Evolutionary conservation across 1,140 invertebrate species (phyloP), one percentile per base, ranked within the genome.

Genomic region (Lycorma delicatula): DNA sequence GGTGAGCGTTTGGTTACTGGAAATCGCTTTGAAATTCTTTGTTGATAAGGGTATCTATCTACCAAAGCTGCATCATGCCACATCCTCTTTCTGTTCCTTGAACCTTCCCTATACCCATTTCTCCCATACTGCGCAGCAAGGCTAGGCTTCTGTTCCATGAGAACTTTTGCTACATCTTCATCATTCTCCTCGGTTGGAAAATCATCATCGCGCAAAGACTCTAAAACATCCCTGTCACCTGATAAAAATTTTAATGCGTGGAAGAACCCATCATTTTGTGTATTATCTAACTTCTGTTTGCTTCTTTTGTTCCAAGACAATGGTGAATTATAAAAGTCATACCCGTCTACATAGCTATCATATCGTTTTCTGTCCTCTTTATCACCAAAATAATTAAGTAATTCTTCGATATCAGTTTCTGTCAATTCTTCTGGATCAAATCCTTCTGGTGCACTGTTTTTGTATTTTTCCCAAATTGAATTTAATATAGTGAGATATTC

Each of bases 391-490:
- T 57, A 57, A 18, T 57, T 47, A 9, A 57, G 25, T 3, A 57
- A 29, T 26, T 57, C 51, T 46, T 49, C 48, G 26, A 60, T 48
- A 34, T 62, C 58, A 38, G 41, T 47, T 16, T 52, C 31, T 12
- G 49, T 28, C 6, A 50, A 12, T n/a, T 59, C 54, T 47, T 60
- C 58, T 1, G 47, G 52, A 26, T 60, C 41, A 18, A 59, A 52
- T 12, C 34, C 47, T 12, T 62, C 54, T 3, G 34, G 50, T 12
- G 27, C 46, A 18, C 36, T 20, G 20, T 56, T 48, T 31, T 61
- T 58, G 36, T 66, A 64, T 34, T 63, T 60, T 13, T 66, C 61
- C 56, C 58, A 63, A 27, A 63, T 36, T n/a, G 54, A 56, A 41
- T 66, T 64, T 4, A 63, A 23, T 4, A 59, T 34, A 20, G 31